Base-by-base conservation (phyloP, 2,888 invertebrate species). In the Tipula unca region DNA sequence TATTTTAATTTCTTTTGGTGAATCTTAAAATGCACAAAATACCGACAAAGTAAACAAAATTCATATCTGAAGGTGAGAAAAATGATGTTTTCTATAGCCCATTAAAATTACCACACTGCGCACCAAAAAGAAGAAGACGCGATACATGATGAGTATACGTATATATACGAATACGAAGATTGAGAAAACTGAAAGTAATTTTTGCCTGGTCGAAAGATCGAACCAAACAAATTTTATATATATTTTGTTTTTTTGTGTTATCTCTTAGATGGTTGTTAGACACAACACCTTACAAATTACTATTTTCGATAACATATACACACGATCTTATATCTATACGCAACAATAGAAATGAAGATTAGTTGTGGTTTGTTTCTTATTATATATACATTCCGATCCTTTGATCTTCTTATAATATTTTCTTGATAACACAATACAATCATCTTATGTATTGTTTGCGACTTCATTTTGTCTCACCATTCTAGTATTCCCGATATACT, bases 281-380 rank as follows among this genome's bases (percentile, higher is more conserved):
- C 69, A 69, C 69, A 69, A 69, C 69, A 69, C 69, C 69, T 69
- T 69, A 69, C 69, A 69, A 69, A 69, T 69, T 69, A 69, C 69
- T 69, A 69, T 69, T 69, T 69, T 25, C 69, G 69, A 69, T 69
- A 69, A 69, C 25, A 48, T n/a, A n/a, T n/a, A n/a, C 17, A 25
- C 69, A 69, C 69, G 69, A 69, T 69, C 25, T 69, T 69, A 3
- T 10, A 10, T 25, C n/a, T n/a, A n/a, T n/a, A n/a, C n/a, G n/a
- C n/a, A 69, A 69, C 69, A 69, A 69, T 69, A 69, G 25, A 25
- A 69, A 69, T 48, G 10, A 69, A 25, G 69, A 69, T 69, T 69
- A 69, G 25, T 69, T 69, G 69, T 25, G 69, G 69, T 69, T 69
- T 69, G 69, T 69, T 69, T 69, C 25, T 20, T 69, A n/a, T n/a